A percentile compares a stretch with the other conserved stretches of the same genome.
These are phyloP conservation scores for Protula sp. DNA, from an alignment of 2,888 invertebrate species.

Conservation along the genomic window DNA sequence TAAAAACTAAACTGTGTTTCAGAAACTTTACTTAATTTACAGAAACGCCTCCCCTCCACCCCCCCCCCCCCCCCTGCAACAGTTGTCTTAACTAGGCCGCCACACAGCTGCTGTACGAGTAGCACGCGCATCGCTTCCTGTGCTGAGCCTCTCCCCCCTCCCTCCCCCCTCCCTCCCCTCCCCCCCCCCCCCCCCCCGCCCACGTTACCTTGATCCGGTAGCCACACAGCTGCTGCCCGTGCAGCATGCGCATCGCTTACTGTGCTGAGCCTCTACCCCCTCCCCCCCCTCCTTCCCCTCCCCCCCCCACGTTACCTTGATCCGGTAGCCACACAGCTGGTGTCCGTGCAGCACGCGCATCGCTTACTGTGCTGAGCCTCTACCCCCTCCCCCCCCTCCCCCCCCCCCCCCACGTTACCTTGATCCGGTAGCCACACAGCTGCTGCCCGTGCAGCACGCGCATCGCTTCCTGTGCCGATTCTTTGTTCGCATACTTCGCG, in stretches of 20 bases:
- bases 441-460: constrained; percentile 76
- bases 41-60: no score
- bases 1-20: no score
- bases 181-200: no score
- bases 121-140: constrained; percentile 68
- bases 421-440: constrained; percentile 76
- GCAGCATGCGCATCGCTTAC: constrained; percentile 68
- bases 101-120: constrained; percentile 83
- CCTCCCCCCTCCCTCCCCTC: no score
- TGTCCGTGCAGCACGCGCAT: constrained; percentile 75
- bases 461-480: constrained; percentile 73
- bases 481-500: constrained; percentile 73
- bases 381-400: no score
- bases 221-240: constrained; percentile 83
- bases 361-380: constrained; percentile 74
- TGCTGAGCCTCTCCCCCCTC: constrained; percentile 69
- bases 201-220: constrained; percentile 79
- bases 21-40: no score
- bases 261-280: no score
- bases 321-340: constrained; percentile 76
- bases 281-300: no score
- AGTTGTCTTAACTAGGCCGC: constrained; percentile 77
- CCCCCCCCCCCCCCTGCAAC: no score
- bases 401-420: constrained; percentile 85
- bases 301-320: constrained; percentile 85